These are phyloP conservation scores for Ooceraea biroi DNA, from an alignment of 1,140 invertebrate genomes.

Conservation along the genomic window DNA sequence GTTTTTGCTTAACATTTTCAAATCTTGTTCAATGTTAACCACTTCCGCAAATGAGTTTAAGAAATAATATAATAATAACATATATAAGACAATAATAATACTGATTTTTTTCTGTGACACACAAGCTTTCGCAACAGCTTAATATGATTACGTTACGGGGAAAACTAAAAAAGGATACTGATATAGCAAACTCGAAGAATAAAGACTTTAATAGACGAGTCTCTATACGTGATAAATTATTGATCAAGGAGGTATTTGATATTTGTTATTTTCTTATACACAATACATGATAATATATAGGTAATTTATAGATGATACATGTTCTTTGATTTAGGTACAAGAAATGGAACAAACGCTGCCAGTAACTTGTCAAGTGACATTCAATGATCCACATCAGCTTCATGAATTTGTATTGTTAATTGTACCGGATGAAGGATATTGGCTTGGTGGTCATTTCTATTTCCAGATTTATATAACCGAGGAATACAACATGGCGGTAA, in stretches of 20 bases:
- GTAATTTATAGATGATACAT: constrained; percentile 35
- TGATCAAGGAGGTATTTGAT: constrained; percentile 91
- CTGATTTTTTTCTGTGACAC: constrained; percentile 2
- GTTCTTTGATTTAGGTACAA: constrained; percentile 89
- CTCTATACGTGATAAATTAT: constrained; percentile 93
- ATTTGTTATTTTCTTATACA: no score
- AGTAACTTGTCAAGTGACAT: constrained; percentile 91
- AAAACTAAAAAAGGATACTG: constrained; percentile 91
- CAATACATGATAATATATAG: no score
- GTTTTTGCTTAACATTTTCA: not conserved
- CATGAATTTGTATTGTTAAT: constrained; percentile 93
- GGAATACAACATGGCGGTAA: constrained; percentile 98
- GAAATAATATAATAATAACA: no score
- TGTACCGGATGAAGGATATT: constrained; percentile 95
- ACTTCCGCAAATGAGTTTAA: not conserved
- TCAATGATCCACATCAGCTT: constrained; percentile 93
- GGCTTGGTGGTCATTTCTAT: constrained; percentile 94
- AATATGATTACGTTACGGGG: constrained; percentile 93
- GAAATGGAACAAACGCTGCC: constrained; percentile 96
- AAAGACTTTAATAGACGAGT: constrained; percentile 88
- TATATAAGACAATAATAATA: not conserved
- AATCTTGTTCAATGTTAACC: not conserved
- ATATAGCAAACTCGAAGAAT: constrained; percentile 83
- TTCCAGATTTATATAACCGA: constrained; percentile 95
- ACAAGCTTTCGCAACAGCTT: constrained; percentile 30